Percentiles rank a stretch among this genome's conserved stretches.
phyloP scores from a whole-genome alignment of 1,140 invertebrate species.

The Dendrolimus punctatus region DNA sequence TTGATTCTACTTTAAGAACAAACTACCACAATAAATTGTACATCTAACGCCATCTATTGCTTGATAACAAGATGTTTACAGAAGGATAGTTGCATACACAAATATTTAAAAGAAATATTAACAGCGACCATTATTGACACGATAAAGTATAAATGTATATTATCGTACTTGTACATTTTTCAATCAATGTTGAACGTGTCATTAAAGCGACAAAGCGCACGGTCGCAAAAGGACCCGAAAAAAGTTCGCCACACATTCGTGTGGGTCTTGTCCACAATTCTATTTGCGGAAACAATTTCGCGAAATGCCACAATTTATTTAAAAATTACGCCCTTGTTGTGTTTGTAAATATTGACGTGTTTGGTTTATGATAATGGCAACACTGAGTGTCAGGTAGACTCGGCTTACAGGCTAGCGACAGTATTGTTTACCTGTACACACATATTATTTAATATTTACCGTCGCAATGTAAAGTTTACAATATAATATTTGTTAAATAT shows the following conservation, averaged over 20 bases:
- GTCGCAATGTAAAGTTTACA: slow-evolving; percentile 65
- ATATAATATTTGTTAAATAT: slow-evolving; percentile 70
- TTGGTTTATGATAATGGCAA: slow-evolving; percentile 71
- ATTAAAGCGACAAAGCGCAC: slow-evolving; percentile 32
- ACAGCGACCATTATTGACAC: not conserved
- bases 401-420: slow-evolving; percentile 52
- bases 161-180: slow-evolving; percentile 7
- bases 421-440: slow-evolving; percentile 66
- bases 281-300: slow-evolving; percentile 70
- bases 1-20: too few relatives aligned
- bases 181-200: slow-evolving; percentile 12
- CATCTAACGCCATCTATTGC: slow-evolving; percentile 18
- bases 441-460: slow-evolving; percentile 68
- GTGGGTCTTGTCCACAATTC: slow-evolving; percentile 51
- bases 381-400: slow-evolving; percentile 59
- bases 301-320: slow-evolving; percentile 71
- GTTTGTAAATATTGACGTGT: slow-evolving; percentile 68
- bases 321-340: slow-evolving; percentile 71
- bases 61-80: not conserved
- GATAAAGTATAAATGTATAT: not conserved
- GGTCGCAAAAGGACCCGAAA: slow-evolving; percentile 38
- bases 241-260: slow-evolving; percentile 51
- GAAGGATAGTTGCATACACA: not conserved
- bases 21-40: not conserved
- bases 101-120: slow-evolving; percentile 5